Evolutionary conservation across 2,113 vertebrate species (phyloP).

Genomic region (Blennius ocellaris): DNA sequence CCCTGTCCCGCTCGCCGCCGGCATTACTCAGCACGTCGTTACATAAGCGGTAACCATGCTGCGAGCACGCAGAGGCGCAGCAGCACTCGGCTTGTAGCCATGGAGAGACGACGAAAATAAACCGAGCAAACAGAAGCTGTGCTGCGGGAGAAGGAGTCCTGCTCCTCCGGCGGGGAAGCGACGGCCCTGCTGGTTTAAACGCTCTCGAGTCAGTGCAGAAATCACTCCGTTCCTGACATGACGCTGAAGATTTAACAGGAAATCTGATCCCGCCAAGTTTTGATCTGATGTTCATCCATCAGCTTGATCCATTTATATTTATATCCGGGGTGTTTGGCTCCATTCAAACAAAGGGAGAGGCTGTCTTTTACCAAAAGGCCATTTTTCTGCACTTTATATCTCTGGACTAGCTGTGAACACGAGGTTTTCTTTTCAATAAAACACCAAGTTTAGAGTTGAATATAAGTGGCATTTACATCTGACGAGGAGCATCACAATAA

Average conservation of each 20-base stretch:
- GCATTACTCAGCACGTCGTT: conserved; percentile 31
- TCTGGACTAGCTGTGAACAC: too few species aligned
- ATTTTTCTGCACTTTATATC: too few species aligned
- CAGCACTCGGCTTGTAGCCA: not conserved
- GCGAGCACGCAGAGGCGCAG: not conserved
- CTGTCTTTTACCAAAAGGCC: too few species aligned
- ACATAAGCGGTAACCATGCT: conserved; percentile 6
- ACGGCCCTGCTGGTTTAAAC: too few species aligned
- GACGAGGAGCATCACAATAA: too few species aligned
- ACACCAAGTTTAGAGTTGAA: conserved; percentile 8
- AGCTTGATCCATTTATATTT: too few species aligned
- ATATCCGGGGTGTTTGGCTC: too few species aligned
- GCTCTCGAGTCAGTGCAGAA: too few species aligned
- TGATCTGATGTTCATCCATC: not conserved
- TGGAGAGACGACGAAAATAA: conserved; percentile 3
- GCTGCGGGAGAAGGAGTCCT: not conserved
- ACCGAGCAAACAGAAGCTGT: not conserved
- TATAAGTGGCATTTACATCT: too few species aligned
- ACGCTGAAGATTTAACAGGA: not conserved
- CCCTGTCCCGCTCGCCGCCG: not conserved
- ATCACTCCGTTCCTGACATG: not conserved
- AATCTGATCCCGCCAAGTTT: not conserved
- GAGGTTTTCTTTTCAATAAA: too few species aligned
- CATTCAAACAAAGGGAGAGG: too few species aligned
- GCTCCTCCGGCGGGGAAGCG: not conserved